Evolutionary conservation across 2,888 invertebrate genomes (phyloP).

Genomic region (Acronicta alni): DNA sequence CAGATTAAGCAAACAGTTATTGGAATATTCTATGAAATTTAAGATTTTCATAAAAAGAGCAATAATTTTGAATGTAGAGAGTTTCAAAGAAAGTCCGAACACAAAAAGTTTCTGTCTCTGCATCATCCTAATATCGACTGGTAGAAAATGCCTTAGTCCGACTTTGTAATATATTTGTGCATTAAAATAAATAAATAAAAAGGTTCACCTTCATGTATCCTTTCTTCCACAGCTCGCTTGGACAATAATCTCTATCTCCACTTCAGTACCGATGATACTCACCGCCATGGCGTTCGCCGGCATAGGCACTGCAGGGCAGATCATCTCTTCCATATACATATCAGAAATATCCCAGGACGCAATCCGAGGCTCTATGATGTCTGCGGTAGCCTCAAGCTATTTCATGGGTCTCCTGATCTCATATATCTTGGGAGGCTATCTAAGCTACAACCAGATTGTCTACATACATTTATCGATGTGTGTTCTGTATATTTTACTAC

Average conservation of each 20-base stretch:
- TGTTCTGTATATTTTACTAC: conserved; percentile 67
- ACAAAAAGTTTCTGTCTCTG: no score
- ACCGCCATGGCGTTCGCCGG: conserved; percentile 67
- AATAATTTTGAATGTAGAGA: no score
- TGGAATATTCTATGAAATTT: no score
- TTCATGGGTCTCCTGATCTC: conserved; percentile 75
- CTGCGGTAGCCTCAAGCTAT: conserved; percentile 68
- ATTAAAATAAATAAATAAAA: no score
- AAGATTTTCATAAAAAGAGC: no score
- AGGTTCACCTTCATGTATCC: background rate
- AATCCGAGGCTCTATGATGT: conserved; percentile 73
- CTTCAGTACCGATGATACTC: conserved; percentile 65
- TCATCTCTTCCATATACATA: conserved; percentile 73
- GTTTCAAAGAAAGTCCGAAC: no score
- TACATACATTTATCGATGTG: conserved; percentile 70
- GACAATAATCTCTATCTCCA: conserved; percentile 68
- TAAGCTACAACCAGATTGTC: conserved; percentile 69
- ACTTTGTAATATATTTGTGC: no score
- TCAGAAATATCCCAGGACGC: conserved; percentile 76
- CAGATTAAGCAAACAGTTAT: no score
- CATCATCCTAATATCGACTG: no score
- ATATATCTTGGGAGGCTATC: conserved; percentile 72
- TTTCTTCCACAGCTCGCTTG: conserved; percentile 67
- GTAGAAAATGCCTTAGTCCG: no score
- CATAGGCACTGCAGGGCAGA: conserved; percentile 75